These are phyloP conservation scores for Megastigmus dorsalis DNA, from an alignment of 2,888 invertebrate species.

Conservation along the genomic window DNA sequence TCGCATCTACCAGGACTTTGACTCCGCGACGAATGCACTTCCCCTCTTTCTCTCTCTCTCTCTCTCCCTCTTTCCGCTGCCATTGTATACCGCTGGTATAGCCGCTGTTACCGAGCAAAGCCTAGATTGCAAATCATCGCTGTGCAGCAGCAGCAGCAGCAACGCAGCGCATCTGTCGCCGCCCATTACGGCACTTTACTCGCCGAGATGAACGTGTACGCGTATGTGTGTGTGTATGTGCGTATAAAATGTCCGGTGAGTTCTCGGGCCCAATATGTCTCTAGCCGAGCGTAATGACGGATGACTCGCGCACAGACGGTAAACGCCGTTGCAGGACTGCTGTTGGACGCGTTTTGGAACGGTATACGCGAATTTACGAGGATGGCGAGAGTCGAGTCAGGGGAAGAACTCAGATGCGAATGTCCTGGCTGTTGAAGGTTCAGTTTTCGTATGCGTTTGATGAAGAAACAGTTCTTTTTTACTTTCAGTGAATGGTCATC, in stretches of 20 bases:
- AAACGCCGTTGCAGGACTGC: neutral
- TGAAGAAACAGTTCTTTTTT: no score
- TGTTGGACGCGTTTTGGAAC: no score
- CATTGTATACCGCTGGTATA: neutral
- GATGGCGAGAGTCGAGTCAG: no score
- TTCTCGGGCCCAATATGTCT: constrained; percentile 34
- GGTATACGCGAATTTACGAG: no score
- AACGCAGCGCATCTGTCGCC: constrained; percentile 39
- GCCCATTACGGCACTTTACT: constrained; percentile 29
- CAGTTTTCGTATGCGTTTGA: no score
- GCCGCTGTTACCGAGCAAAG: constrained; percentile 2
- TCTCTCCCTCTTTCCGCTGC: neutral
- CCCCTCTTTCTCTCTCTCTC: neutral
- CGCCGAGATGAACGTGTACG: neutral
- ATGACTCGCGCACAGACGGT: no score
- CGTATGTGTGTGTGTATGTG: neutral
- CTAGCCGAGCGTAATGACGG: constrained; percentile 7
- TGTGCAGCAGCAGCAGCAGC: neutral
- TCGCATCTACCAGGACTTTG: constrained; percentile 4
- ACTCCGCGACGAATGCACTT: constrained; percentile 7
- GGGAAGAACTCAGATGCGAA: no score
- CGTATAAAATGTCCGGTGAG: neutral
- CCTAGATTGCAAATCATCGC: constrained; percentile 46
- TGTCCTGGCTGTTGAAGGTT: no score
- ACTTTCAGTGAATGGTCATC: no score